Evolutionary conservation across 2,888 invertebrate genomes (phyloP).

Genomic region (Spisula solida): DNA sequence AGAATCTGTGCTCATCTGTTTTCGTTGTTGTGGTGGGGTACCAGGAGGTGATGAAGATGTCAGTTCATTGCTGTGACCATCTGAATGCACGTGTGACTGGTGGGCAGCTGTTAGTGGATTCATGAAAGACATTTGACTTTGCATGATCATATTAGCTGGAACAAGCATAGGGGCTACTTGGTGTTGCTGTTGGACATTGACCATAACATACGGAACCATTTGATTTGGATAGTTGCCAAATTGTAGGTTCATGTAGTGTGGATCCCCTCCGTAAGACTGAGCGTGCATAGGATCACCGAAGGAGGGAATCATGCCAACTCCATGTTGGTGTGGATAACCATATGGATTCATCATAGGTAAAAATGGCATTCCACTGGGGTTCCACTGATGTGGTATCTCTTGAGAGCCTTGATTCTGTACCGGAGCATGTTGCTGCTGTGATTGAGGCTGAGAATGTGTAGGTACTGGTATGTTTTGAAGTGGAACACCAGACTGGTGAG

Average conservation of each 20-base stretch:
- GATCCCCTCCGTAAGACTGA: constrained; percentile 26
- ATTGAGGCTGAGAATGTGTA: constrained; percentile 55
- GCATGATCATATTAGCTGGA: constrained; percentile 64
- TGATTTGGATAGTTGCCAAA: constrained; percentile 43
- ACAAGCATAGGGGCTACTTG: constrained; percentile 67
- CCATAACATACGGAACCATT: constrained; percentile 68
- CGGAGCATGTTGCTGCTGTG: constrained; percentile 52
- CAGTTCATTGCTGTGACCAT: constrained; percentile 41
- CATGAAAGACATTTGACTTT: constrained; percentile 54
- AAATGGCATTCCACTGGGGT: constrained; percentile 56
- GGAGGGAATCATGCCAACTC: constrained; percentile 70
- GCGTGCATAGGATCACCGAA: constrained; percentile 60
- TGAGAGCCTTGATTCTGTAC: constrained; percentile 32
- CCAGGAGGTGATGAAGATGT: constrained; percentile 72
- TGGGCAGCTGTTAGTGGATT: constrained; percentile 34
- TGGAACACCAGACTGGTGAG: constrained; percentile 32
- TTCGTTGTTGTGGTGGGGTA: constrained; percentile 78
- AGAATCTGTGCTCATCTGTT: constrained; percentile 69
- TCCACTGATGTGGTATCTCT: constrained; percentile 33
- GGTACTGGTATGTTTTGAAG: constrained; percentile 38
- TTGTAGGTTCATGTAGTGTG: constrained; percentile 51
- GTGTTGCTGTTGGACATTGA: constrained; percentile 70
- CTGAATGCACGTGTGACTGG: constrained; percentile 54
- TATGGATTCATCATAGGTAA: constrained; percentile 65
- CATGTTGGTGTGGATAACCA: constrained; percentile 66